Base-by-base conservation (phyloP, 2,797 vertebrate species). In the Adelosebastes latens region DNA sequence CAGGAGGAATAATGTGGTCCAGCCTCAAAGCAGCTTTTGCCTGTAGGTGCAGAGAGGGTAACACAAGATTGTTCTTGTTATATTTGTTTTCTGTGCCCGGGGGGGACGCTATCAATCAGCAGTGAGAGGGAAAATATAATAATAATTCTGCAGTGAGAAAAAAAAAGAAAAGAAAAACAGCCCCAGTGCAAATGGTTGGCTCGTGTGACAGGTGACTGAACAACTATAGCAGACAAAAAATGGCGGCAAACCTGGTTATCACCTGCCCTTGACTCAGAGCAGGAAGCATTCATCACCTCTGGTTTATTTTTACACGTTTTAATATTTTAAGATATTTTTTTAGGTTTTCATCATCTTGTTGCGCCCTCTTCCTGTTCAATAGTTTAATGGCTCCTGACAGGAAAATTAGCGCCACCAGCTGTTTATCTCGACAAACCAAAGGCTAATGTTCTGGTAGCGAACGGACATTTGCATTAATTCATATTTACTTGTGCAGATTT, bases 21-120 rank as follows among this genome's bases (percentile, higher is more conserved):
- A 71, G 77, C 85, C 80, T 83, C 74, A 83, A 79, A 92, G 81
- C 88, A 84, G 80, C 64, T 78, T 87, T 78, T 82, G 84, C 87
- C 90, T 78, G 14, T 39, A 81, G 87, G 89, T 70, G 62, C 53
- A 77, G 39, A 61, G 76, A 66, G 69, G 80, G 77, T 80, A 82
- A 86, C 89, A 79, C 69, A 52, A 83, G 80, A 91, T 91, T 89
- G 80, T 79, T 85, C 85, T 83, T 90, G 82, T 89, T 91, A 83
- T 89, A 91, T 94, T 93, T 92, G 88, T 89, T 93, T 90, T 91
- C 75, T 90, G 74, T 91, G 86, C 88, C 92, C 88, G 69, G 78
- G 80, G 81, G 91, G 87, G 69, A 69, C 75, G 72, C 83, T 89
- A 94, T 95, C 89, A 94, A 94, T 95, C 92, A 94, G 77, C 63